Conservation (phyloP, 2,113 vertebrate species). For the Brevimyrus niger region DNA sequence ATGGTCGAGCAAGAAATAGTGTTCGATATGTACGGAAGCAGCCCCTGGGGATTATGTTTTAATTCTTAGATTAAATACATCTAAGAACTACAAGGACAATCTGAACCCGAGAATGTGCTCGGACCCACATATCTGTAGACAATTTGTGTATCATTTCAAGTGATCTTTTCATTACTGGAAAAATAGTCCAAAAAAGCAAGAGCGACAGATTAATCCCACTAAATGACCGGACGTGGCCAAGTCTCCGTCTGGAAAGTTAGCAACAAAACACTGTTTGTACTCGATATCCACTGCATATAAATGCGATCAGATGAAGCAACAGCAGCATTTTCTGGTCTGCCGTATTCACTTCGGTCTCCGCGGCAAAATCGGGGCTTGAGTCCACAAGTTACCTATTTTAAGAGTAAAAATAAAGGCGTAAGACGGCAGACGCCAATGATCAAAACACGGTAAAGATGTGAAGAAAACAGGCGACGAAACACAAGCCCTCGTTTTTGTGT, state of each 20-base stretch:
- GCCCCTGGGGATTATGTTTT: neutral
- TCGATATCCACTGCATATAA: neutral
- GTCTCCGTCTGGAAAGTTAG: neutral
- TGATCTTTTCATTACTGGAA: neutral
- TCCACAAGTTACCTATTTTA: neutral
- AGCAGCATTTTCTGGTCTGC: neutral
- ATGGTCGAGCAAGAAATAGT: neutral
- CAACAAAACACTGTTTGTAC: neutral
- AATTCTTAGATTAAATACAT: neutral
- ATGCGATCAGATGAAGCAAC: neutral
- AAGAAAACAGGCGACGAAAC: neutral
- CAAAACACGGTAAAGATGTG: neutral
- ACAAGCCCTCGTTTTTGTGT: neutral
- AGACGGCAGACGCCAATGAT: neutral
- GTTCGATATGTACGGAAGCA: neutral
- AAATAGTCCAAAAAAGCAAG: neutral
- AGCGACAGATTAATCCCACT: neutral
- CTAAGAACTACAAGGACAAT: neutral
- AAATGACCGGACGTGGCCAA: neutral
- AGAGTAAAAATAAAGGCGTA: neutral
- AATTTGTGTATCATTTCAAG: neutral
- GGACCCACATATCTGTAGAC: neutral
- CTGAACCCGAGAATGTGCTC: neutral
- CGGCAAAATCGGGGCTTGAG: neutral
- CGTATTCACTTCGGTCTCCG: neutral